Evolutionary conservation across 1,140 invertebrate genomes (phyloP).

Genomic region (Temnothorax longispinosus): DNA sequence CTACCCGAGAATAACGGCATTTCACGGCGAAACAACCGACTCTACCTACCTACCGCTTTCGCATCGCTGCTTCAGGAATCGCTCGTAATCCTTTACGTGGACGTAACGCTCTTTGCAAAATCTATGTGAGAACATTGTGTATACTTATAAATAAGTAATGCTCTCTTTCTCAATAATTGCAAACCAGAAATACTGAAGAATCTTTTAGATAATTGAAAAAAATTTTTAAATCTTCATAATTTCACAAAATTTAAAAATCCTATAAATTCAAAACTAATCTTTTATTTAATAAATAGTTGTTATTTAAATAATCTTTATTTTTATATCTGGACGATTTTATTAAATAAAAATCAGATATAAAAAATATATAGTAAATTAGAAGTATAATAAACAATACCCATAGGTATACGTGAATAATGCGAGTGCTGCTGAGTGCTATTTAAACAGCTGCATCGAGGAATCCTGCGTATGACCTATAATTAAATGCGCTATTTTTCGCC

Average conservation of each 20-base stretch:
- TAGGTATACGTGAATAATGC: too few species aligned
- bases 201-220: not conserved
- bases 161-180: not conserved
- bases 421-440: slow-evolving; percentile 20
- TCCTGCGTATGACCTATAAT: slow-evolving; percentile 59
- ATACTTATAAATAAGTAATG: slow-evolving; percentile 1
- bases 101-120: not conserved
- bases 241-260: not conserved
- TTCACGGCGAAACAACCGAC: slow-evolving; percentile 38
- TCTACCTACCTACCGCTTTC: slow-evolving; percentile 9
- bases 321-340: not conserved
- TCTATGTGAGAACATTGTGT: not conserved
- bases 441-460: slow-evolving; percentile 44
- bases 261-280: not conserved
- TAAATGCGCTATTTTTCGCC: slow-evolving; percentile 69
- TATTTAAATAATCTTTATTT: not conserved
- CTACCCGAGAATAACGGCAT: slow-evolving; percentile 54
- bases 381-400: too few species aligned
- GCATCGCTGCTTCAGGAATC: slow-evolving; percentile 38
- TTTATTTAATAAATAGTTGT: not conserved
- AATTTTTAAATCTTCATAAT: not conserved
- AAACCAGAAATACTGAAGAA: not conserved
- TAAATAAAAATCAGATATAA: not conserved
- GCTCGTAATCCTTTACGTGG: slow-evolving; percentile 36
- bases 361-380: not conserved